These are phyloP conservation scores for Vespertilio murinus DNA, from an alignment of 2,797 vertebrate species.

Conservation along the genomic window DNA sequence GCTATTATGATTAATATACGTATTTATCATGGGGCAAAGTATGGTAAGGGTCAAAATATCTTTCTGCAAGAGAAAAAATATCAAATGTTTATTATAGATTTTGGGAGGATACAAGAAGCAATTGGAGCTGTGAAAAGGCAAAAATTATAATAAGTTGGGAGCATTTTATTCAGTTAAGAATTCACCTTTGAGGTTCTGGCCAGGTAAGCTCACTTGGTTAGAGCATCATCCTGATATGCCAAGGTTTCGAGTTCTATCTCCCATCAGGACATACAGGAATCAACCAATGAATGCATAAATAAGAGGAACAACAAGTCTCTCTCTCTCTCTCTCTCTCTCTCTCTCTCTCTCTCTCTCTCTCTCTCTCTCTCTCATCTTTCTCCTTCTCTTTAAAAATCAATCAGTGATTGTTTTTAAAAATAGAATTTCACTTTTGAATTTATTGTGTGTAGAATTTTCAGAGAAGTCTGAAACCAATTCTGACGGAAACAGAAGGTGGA, in stretches of 20 bases:
- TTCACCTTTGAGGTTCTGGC: neutral
- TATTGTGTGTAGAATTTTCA: neutral
- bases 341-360: too few relatives aligned
- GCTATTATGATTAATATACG: neutral
- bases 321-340: neutral
- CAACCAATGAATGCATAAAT: neutral
- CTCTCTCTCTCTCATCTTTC: neutral
- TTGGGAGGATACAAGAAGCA: neutral
- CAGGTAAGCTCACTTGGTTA: neutral
- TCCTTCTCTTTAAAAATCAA: neutral
- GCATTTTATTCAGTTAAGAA: neutral
- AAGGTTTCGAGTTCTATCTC: neutral
- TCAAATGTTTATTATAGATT: neutral
- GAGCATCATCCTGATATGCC: neutral
- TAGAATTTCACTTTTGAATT: neutral
- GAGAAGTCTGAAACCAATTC: neutral
- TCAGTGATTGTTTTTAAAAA: neutral
- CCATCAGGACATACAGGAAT: neutral
- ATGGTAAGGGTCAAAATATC: neutral
- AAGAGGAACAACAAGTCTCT: neutral
- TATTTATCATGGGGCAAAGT: neutral
- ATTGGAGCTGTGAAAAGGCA: neutral
- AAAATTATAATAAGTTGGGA: neutral
- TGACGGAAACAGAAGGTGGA: neutral
- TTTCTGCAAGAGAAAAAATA: neutral